Conservation (phyloP, 2,888 invertebrate genomes). For the Quadriops clusia region DNA sequence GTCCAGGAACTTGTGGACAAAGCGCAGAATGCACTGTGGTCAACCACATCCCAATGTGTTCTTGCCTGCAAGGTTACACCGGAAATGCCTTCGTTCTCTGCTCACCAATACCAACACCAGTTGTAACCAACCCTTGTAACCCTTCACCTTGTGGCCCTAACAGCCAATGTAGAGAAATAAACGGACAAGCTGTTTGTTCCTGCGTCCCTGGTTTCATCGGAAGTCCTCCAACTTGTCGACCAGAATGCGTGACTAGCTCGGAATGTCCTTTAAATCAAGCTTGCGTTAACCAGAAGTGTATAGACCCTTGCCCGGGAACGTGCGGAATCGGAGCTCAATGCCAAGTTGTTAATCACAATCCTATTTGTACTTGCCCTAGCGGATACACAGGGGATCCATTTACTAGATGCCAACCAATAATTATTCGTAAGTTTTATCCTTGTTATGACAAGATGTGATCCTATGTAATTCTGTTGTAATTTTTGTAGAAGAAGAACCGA, state of each 20-base stretch:
- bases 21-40: conserved; percentile 65
- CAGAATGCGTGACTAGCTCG: conserved; percentile 36
- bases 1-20: conserved; percentile 64
- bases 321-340: conserved; percentile 37
- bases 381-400: conserved; percentile 33
- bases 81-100: conserved; percentile 63
- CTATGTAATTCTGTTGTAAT: conserved; percentile 9
- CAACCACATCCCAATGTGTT: conserved; percentile 68
- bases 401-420: conserved; percentile 31
- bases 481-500: conserved; percentile 27
- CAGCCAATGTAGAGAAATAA: conserved; percentile 30
- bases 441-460: too few relatives aligned
- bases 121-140: conserved; percentile 28
- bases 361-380: conserved; percentile 35
- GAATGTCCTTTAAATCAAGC: conserved; percentile 33
- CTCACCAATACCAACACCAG: conserved; percentile 34
- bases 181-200: conserved; percentile 28
- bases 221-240: conserved; percentile 35
- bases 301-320: conserved; percentile 35
- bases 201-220: conserved; percentile 35
- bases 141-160: conserved; percentile 29
- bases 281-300: conserved; percentile 35
- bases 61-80: conserved; percentile 54
- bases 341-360: conserved; percentile 36
- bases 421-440: conserved; percentile 1